phyloP scores from a whole-genome alignment of 2,113 vertebrate species.

The Laticauda laticaudata region DNA sequence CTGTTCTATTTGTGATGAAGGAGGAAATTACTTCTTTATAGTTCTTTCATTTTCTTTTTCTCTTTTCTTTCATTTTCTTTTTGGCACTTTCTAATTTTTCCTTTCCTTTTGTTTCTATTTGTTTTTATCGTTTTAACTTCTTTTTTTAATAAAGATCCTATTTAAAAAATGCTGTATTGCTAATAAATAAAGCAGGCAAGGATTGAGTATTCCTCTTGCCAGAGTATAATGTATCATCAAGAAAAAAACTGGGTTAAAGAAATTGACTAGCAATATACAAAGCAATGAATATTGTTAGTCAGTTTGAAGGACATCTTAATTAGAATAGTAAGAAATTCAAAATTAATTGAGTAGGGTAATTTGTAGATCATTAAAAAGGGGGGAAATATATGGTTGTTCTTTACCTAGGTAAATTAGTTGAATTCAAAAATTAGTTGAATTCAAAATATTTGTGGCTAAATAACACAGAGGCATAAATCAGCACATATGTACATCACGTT shows the following conservation, averaged over 20 bases:
- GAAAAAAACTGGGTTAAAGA: conserved; percentile 41
- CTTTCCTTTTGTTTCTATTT: too few species aligned
- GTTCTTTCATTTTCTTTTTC: too few species aligned
- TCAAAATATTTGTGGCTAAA: not conserved
- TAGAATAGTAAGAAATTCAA: conserved; percentile 32
- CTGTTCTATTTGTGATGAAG: too few species aligned
- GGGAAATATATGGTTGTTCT: not conserved
- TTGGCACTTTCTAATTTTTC: too few species aligned
- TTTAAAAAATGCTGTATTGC: conserved; percentile 30
- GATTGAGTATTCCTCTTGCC: conserved; percentile 48
- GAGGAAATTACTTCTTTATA: too few species aligned
- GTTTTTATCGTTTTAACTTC: too few species aligned
- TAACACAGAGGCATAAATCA: not conserved
- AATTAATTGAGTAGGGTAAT: conserved; percentile 25
- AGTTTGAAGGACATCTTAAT: conserved; percentile 34
- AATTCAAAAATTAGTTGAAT: not conserved
- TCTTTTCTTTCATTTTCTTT: too few species aligned
- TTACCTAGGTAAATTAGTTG: not conserved
- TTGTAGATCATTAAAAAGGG: conserved; percentile 14
- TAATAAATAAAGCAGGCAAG: conserved; percentile 26
- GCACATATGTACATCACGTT: not conserved
- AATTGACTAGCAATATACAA: conserved; percentile 21
- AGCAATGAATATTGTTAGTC: not conserved
- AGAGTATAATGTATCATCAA: conserved; percentile 49
- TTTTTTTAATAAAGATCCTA: conserved; percentile 14